A percentile compares a stretch with the other conserved stretches of the same genome.
phyloP scores from a whole-genome alignment of 2,888 invertebrate species.

The Ypsolopha sequella region DNA sequence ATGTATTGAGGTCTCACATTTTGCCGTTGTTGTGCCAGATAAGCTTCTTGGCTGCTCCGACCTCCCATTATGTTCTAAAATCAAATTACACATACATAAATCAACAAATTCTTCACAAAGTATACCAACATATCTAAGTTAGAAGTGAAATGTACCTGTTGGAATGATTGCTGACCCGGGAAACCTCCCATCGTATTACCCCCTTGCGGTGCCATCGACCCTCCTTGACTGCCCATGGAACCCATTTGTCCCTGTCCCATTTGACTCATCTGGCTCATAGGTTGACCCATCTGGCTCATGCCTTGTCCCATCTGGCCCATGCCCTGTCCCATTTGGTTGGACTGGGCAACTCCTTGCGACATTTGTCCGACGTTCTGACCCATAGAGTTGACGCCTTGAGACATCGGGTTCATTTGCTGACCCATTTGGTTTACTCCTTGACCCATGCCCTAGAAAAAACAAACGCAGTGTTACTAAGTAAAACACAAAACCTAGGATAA shows the following conservation, averaged over 20 bases:
- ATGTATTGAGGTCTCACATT: slow-evolving; percentile 75
- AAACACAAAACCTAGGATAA: background rate
- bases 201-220: slow-evolving; percentile 60
- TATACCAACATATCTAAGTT: no score
- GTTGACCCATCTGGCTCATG: slow-evolving; percentile 61
- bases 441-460: slow-evolving; percentile 46
- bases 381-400: slow-evolving; percentile 52
- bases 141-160: slow-evolving; percentile 41
- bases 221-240: slow-evolving; percentile 62
- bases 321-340: slow-evolving; percentile 51
- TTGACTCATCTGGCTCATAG: slow-evolving; percentile 68
- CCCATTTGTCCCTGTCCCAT: slow-evolving; percentile 62
- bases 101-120: no score
- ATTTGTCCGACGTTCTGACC: slow-evolving; percentile 60
- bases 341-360: slow-evolving; percentile 59
- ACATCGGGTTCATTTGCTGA: slow-evolving; percentile 62
- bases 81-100: slow-evolving; percentile 12
- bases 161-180: slow-evolving; percentile 66
- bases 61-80: slow-evolving; percentile 73
- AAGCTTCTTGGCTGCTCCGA: slow-evolving; percentile 64
- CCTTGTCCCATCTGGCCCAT: slow-evolving; percentile 59
- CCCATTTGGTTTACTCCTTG: slow-evolving; percentile 63
- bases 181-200: slow-evolving; percentile 62
- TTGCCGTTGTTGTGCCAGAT: slow-evolving; percentile 72
- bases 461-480: no score